Evolutionary conservation across 1,140 invertebrate species (phyloP), one percentile per base, ranked within the genome.

Genomic region (Xylocopa sonorina): DNA sequence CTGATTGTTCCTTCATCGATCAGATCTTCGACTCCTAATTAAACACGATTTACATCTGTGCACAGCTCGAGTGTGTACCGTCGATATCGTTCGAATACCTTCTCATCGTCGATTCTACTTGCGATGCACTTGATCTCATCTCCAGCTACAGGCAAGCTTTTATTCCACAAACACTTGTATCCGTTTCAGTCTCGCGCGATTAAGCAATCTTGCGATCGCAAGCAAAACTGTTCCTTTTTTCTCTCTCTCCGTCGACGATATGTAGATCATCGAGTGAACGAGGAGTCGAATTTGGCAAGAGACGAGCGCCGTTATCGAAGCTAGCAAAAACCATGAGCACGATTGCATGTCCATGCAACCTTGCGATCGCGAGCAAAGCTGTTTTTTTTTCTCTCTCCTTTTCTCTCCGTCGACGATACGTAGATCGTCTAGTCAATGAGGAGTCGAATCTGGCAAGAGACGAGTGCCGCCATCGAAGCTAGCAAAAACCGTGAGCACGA

Each of bases 341-440:
- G 34, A 14, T 83, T 83, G 38, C 72, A 66, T 76, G 71, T 73
- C 53, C 55, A 6, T 34, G 67, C 55, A 71, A 78, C 16, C 50
- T 55, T 74, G 34, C 66, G 60, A 82, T 60, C 64, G 69, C 50
- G 50, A 76, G 50, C 64, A 53, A 38, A 53, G 34, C 53, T 24
- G 38, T 34, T 10, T 21, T 32, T 14, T n/a, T 12, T 18, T 24
- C 2, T 21, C 24, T 48, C 5, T 6, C 29, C 32, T 16, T 9
- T 51, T 71, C 21, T 41, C 34, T 14, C 29, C 50, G n/a, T n/a
- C 43, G 50, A 27, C 29, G 60, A 74, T 63, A 82, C 60, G 74
- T 69, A 69, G 80, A 74, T 84, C 81, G 74, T 53, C n/a, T 50
- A 69, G 53, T 68, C 80, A 84, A 84, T 76, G 58, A 84, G 82